phyloP scores from a whole-genome alignment of 2,888 invertebrate species.

The Drosophila conformis region DNA sequence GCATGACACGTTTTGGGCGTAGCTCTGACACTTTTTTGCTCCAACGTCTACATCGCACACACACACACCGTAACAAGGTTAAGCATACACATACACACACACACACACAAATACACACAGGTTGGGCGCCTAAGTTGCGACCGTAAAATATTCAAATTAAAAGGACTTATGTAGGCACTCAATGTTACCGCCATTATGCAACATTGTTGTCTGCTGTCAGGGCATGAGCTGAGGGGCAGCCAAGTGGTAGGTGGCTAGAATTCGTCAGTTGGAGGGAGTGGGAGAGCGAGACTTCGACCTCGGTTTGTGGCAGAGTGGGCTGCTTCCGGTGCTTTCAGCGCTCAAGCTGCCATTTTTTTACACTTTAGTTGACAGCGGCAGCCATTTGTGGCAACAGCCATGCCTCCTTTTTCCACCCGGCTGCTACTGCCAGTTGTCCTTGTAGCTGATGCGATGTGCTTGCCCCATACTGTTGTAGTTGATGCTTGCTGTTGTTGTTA shows the following conservation, averaged over 20 bases:
- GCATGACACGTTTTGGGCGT: slow-evolving; percentile 44
- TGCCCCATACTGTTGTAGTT: slow-evolving; percentile 23
- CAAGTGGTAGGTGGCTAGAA: neutral
- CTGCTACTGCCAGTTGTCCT: slow-evolving; percentile 40
- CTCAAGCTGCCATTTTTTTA: slow-evolving; percentile 68
- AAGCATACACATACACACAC: slow-evolving; percentile 1
- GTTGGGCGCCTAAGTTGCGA: slow-evolving; percentile 43
- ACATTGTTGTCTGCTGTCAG: slow-evolving; percentile 66
- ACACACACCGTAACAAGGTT: slow-evolving; percentile 6
- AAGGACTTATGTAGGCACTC: slow-evolving; percentile 83
- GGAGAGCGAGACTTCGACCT: slow-evolving; percentile 46
- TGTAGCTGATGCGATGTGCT: slow-evolving; percentile 34
- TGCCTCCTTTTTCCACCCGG: slow-evolving; percentile 22
- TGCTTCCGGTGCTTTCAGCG: slow-evolving; percentile 71
- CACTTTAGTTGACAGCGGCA: slow-evolving; percentile 77
- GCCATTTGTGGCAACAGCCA: slow-evolving; percentile 66
- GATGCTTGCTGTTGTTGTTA: slow-evolving; percentile 18
- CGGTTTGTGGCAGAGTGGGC: slow-evolving; percentile 34
- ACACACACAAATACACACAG: slow-evolving; percentile 11
- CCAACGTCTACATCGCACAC: slow-evolving; percentile 32
- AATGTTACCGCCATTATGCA: slow-evolving; percentile 75
- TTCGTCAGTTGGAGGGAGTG: neutral
- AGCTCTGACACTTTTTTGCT: slow-evolving; percentile 37
- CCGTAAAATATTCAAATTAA: slow-evolving; percentile 82
- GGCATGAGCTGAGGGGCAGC: slow-evolving; percentile 1